phyloP scores from a whole-genome alignment of 2,888 invertebrate species.

The Taenaris catops region DNA sequence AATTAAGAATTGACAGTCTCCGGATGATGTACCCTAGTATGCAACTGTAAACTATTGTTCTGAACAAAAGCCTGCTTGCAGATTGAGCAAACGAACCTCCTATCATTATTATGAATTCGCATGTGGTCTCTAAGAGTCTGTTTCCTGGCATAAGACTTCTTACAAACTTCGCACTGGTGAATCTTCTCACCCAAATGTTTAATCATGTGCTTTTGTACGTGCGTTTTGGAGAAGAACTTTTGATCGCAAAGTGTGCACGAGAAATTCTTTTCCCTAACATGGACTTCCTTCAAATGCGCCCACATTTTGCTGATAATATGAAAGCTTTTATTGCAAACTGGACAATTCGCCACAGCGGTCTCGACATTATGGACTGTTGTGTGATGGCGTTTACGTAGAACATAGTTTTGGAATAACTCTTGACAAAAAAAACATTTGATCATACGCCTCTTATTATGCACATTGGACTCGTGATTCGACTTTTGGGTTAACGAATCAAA shows the following conservation, averaged over 20 bases:
- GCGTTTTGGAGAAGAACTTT: constrained; percentile 69
- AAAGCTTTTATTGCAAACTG: constrained; percentile 51
- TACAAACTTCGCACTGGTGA: constrained; percentile 66
- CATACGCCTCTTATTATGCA: constrained; percentile 43
- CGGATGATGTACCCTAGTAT: constrained; percentile 47
- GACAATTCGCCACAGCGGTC: constrained; percentile 44
- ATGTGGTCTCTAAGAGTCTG: constrained; percentile 58
- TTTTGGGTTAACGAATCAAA: constrained; percentile 50
- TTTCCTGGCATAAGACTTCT: constrained; percentile 65
- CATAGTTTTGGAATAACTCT: constrained; percentile 50
- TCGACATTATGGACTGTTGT: constrained; percentile 40
- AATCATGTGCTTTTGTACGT: constrained; percentile 72
- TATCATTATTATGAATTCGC: constrained; percentile 51
- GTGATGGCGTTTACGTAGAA: constrained; percentile 48
- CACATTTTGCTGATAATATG: constrained; percentile 54
- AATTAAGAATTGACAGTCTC: constrained; percentile 25
- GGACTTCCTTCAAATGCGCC: constrained; percentile 60
- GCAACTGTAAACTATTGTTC: constrained; percentile 45
- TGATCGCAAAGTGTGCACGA: constrained; percentile 67
- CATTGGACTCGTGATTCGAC: constrained; percentile 42
- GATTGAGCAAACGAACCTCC: constrained; percentile 38
- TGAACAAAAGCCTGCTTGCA: constrained; percentile 52
- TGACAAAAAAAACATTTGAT: constrained; percentile 53
- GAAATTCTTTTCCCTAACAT: constrained; percentile 63
- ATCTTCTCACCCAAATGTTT: constrained; percentile 68